Percentiles rank a stretch among this genome's conserved stretches.
Conservation (phyloP, 2,113 vertebrate genomes). For the Microcebus murinus region DNA sequence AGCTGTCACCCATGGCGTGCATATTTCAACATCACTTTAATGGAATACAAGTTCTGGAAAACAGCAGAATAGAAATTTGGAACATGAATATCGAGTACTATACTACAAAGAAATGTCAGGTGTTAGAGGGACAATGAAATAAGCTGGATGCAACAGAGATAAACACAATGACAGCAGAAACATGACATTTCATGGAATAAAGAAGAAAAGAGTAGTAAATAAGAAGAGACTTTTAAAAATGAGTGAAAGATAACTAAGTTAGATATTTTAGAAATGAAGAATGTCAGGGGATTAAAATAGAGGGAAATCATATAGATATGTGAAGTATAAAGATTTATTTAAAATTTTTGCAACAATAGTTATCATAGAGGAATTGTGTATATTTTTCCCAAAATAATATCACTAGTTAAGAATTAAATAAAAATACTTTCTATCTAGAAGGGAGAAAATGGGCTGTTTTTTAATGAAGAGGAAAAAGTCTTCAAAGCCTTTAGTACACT, state of each 20-base stretch:
- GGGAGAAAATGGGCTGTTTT: neutral
- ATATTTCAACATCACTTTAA: constrained; percentile 27
- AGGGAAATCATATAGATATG: neutral
- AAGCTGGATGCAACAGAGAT: neutral
- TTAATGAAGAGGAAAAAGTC: neutral
- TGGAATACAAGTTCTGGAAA: neutral
- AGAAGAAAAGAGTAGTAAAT: neutral
- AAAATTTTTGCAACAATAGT: neutral
- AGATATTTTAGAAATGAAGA: constrained; percentile 22
- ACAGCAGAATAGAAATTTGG: constrained; percentile 30
- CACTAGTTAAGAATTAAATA: neutral
- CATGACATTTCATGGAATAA: neutral
- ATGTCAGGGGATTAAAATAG: neutral
- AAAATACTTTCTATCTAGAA: neutral
- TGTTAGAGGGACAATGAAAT: neutral
- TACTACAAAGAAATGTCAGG: neutral
- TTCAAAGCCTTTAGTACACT: neutral
- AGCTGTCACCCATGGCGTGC: constrained; percentile 26
- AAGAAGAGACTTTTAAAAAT: neutral
- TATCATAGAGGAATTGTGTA: neutral
- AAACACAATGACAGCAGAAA: constrained; percentile 39
- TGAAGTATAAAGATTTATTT: constrained; percentile 51
- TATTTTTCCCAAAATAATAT: constrained; percentile 38
- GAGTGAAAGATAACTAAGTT: neutral
- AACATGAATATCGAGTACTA: neutral